phyloP scores from a whole-genome alignment of 2,888 invertebrate species.

The Melangyna quadrimaculata region DNA sequence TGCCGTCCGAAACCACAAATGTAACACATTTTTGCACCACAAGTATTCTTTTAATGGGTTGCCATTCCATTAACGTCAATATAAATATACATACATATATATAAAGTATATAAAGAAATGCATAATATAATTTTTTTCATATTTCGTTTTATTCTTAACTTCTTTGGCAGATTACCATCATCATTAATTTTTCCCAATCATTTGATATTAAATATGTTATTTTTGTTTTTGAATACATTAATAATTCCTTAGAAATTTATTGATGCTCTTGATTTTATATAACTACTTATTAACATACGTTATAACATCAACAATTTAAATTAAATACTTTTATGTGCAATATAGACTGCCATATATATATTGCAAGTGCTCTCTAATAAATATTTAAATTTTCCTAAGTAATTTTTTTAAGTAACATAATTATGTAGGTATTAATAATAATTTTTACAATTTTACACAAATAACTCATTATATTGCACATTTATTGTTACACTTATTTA shows the following conservation, averaged over 20 bases:
- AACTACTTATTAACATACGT: conserved; percentile 66
- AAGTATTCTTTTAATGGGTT: too few species aligned
- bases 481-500: conserved; percentile 47
- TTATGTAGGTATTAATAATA: conserved; percentile 22
- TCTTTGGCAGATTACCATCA: conserved; percentile 41
- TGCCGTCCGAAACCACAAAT: too few species aligned
- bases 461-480: conserved; percentile 60
- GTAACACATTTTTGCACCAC: too few species aligned
- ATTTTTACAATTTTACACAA: conserved; percentile 47
- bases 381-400: conserved; percentile 57
- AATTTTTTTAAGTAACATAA: conserved; percentile 17
- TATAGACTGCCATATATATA: conserved; percentile 32
- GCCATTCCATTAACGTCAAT: too few species aligned
- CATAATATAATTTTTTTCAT: conserved; percentile 4
- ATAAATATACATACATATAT: too few species aligned
- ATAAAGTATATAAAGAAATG: neutral
- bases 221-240: conserved; percentile 33
- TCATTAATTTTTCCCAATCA: conserved; percentile 21
- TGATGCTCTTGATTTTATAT: conserved; percentile 26
- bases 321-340: conserved; percentile 47
- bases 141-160: conserved; percentile 37
- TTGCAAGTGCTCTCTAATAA: conserved; percentile 51
- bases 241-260: conserved; percentile 42
- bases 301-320: conserved; percentile 65
- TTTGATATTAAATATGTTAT: conserved; percentile 37